Base-by-base conservation (phyloP, 2,113 vertebrate genomes). In the Spea multiplicata region DNA sequence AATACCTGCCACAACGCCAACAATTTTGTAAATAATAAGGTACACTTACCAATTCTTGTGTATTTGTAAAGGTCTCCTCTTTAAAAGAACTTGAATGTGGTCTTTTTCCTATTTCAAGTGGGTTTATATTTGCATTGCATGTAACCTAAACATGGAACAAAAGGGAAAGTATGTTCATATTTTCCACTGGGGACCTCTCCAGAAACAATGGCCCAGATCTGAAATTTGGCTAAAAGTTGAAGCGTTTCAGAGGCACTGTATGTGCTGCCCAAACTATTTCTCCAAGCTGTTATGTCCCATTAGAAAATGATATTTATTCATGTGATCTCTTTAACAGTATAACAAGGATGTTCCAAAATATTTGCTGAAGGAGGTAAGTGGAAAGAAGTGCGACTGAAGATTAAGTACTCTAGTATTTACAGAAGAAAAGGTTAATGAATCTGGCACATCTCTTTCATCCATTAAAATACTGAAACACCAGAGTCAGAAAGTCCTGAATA, bases 71-170 rank as follows among this genome's bases (percentile, higher is more conserved):
- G 83, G 85, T 94, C 87, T 97, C 96, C 17, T 89, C 88, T 0
- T 75, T 89, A 86, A 97, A 97, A 17, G 93, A 90, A 6, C 81
- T 81, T 6, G 80, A 74, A 55, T 91, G 84, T 67, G 82, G 61
- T 13, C 73, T 86, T 77, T 74, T 83, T 14, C 90, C 89, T 55
- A 96, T 92, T 74, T 93, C 88, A 84, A 95, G 84, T 72, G 92
- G 92, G 83, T 98, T 91, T 65, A 91, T 81, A 75, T 84, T 84
- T 76, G 90, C 86, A 17, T 91, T 84, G 83, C 96, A 97, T 74
- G 83, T 92, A 82, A 97, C 88, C 96, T 98, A 83, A 44, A 75
- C 85, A 83, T 44, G 47, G 16, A 80, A 61, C 16, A 10, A 44
- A 62, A 57, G 46, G 8, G 44, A 46, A 69, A 46, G 48, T 14